Conservation (phyloP, 2,888 invertebrate genomes). For the Brenthis ino region DNA sequence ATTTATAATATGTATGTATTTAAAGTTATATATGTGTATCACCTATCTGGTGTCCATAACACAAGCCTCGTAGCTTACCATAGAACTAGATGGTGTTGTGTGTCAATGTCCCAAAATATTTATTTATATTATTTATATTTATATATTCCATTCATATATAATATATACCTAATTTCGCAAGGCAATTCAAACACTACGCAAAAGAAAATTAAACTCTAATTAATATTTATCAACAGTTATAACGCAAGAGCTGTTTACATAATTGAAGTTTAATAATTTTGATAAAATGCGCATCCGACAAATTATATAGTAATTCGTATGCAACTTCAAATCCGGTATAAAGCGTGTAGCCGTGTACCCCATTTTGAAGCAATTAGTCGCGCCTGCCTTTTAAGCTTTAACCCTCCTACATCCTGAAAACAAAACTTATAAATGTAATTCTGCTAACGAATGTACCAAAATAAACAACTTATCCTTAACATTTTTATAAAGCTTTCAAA, state of each 20-base stretch:
- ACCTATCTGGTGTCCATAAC: too few species aligned
- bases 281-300: slow-evolving; percentile 32
- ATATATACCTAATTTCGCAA: too few species aligned
- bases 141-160: too few species aligned
- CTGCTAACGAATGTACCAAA: slow-evolving; percentile 5
- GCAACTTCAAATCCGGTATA: slow-evolving; percentile 40
- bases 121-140: too few species aligned
- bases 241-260: slow-evolving; percentile 8
- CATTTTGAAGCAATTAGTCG: slow-evolving; percentile 55
- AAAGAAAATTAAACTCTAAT: slow-evolving; percentile 18
- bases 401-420: slow-evolving; percentile 29
- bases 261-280: slow-evolving; percentile 18
- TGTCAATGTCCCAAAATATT: too few species aligned
- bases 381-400: slow-evolving; percentile 37
- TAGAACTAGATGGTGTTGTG: too few species aligned
- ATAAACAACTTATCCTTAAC: neutral
- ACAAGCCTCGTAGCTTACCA: too few species aligned
- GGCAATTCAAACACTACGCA: too few species aligned
- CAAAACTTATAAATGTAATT: slow-evolving; percentile 13
- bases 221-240: slow-evolving; percentile 11
- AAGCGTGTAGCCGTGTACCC: slow-evolving; percentile 37
- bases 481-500: too few species aligned
- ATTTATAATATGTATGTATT: too few species aligned
- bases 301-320: slow-evolving; percentile 42
- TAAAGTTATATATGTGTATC: too few species aligned